Conservation (phyloP, 2,797 vertebrate genomes). For the Odontamblyopus rebecca region DNA sequence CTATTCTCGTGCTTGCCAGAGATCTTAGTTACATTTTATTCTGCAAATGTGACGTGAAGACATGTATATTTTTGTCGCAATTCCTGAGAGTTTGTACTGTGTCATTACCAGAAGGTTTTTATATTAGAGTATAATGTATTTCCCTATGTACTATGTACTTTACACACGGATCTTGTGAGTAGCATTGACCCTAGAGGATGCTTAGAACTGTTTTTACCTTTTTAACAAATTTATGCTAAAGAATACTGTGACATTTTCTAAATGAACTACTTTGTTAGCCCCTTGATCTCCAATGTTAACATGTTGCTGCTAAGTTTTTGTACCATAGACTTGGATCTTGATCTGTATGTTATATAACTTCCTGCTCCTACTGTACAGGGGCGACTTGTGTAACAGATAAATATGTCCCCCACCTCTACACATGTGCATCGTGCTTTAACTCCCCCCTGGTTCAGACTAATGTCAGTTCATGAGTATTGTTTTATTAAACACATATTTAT, state of each 20-base stretch:
- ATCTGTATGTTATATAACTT: conserved; percentile 87
- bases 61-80: conserved; percentile 87
- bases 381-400: conserved; percentile 90
- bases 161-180: conserved; percentile 75
- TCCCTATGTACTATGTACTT: conserved; percentile 77
- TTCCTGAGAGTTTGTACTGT: conserved; percentile 85
- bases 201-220: conserved; percentile 88
- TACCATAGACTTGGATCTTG: conserved; percentile 84
- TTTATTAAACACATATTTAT: conserved; percentile 99
- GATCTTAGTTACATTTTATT: conserved; percentile 84
- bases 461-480: conserved; percentile 96
- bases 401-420: conserved; percentile 78
- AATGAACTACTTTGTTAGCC: conserved; percentile 94
- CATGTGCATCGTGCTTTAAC: conserved; percentile 88
- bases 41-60: conserved; percentile 84
- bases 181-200: conserved; percentile 78
- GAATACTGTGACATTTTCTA: conserved; percentile 91
- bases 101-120: conserved; percentile 84
- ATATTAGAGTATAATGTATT: conserved; percentile 84
- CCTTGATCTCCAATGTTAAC: conserved; percentile 91
- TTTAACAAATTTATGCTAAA: conserved; percentile 86
- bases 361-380: conserved; percentile 86
- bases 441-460: conserved; percentile 80
- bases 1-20: conserved; percentile 81
- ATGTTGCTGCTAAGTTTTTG: conserved; percentile 97